Percentiles rank a stretch among this genome's conserved stretches.
phyloP scores from a whole-genome alignment of 1,140 invertebrate species.

The Oedothorax gibbosus region DNA sequence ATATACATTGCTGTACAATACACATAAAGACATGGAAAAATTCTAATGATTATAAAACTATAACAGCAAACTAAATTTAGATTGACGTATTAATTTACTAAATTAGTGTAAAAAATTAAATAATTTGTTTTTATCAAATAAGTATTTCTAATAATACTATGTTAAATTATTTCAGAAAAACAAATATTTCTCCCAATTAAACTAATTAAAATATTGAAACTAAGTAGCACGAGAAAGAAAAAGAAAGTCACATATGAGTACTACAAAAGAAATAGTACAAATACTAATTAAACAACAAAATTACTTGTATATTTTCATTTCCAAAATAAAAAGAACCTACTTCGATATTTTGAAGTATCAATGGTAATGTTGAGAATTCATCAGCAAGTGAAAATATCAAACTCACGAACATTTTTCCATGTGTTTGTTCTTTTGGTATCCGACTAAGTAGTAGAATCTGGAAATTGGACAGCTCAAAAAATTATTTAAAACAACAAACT shows the following conservation, averaged over 20 bases:
- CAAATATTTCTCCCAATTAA: background rate
- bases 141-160: no score
- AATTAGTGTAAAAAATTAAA: no score
- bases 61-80: no score
- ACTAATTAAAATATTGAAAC: background rate
- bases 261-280: background rate
- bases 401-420: conserved; percentile 76
- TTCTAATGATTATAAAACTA: no score
- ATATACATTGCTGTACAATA: no score
- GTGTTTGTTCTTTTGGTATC: conserved; percentile 59
- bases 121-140: no score
- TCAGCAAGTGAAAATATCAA: conserved; percentile 87
- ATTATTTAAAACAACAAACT: background rate
- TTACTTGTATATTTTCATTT: background rate
- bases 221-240: background rate
- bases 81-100: no score
- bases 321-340: conserved; percentile 66
- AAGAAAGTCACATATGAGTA: no score
- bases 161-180: no score
- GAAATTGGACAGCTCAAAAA: background rate
- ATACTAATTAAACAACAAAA: background rate
- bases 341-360: conserved; percentile 91
- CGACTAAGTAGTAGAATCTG: conserved; percentile 77
- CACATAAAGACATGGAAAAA: no score
- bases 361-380: conserved; percentile 84